phyloP scores from a whole-genome alignment of 2,888 invertebrate species.

The Caenorhabditis macrosperma region DNA sequence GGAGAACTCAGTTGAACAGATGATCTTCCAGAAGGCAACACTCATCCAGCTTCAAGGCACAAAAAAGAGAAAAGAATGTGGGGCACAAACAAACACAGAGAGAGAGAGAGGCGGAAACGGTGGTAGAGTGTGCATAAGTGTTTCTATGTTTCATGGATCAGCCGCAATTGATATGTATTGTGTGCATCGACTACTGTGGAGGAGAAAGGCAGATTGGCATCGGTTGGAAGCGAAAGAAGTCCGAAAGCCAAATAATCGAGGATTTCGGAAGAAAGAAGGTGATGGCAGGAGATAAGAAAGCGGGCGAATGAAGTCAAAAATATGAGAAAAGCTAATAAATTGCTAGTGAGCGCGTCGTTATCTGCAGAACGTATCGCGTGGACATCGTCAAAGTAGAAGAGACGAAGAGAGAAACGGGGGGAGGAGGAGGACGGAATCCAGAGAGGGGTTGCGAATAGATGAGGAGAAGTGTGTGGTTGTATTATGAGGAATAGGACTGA shows the following conservation, averaged over 20 bases:
- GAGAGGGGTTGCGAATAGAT: not conserved
- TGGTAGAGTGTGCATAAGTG: constrained; percentile 5
- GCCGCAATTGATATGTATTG: not conserved
- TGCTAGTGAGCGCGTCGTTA: constrained; percentile 38
- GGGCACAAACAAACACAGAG: constrained; percentile 5
- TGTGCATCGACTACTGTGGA: not conserved
- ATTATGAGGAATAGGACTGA: constrained; percentile 15
- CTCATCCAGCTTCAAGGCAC: not conserved
- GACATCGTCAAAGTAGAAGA: constrained; percentile 5
- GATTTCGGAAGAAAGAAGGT: constrained; percentile 24
- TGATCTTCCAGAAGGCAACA: not conserved
- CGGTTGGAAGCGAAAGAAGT: constrained; percentile 8
- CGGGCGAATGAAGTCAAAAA: constrained; percentile 32
- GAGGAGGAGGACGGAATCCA: not conserved
- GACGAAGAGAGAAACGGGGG: constrained; percentile 7
- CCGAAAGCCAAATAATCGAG: constrained; percentile 19
- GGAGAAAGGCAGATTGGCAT: not conserved
- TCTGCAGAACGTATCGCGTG: constrained; percentile 53
- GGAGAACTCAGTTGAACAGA: not conserved
- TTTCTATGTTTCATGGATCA: not conserved
- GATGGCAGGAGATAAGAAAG: constrained; percentile 45
- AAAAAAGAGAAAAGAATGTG: not conserved
- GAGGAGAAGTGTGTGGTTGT: not conserved
- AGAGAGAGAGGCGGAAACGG: constrained; percentile 2
- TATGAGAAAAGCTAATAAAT: constrained; percentile 56